phyloP scores from a whole-genome alignment of 2,113 vertebrate species.

The Craseonycteris thonglongyai region DNA sequence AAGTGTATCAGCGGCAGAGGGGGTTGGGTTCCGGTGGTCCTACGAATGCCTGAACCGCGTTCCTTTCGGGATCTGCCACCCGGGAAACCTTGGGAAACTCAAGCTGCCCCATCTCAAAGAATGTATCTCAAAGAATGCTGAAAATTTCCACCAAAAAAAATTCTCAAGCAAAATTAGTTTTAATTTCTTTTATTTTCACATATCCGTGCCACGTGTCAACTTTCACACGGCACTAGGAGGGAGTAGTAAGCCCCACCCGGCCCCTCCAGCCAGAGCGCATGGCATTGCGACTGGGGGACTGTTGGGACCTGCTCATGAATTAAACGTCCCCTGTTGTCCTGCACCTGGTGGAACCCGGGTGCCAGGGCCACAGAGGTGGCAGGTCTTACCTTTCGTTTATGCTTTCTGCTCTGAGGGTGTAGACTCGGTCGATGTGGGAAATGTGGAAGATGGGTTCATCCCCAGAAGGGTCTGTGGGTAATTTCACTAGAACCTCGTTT shows the following conservation, averaged over 20 bases:
- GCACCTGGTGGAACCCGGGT: rapidly evolving
- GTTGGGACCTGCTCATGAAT: neutral
- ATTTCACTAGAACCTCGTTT: constrained; percentile 97
- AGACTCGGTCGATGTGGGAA: constrained; percentile 98
- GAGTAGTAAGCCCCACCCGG: too few species aligned
- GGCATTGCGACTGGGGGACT: rapidly evolving
- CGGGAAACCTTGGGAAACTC: neutral
- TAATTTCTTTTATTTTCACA: neutral
- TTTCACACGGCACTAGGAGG: neutral
- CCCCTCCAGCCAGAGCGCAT: neutral
- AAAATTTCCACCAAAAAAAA: neutral
- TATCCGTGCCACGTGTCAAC: neutral
- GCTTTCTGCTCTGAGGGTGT: constrained; percentile 95
- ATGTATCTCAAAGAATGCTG: neutral
- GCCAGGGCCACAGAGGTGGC: rapidly evolving
- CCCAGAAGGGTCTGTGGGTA: constrained; percentile 97
- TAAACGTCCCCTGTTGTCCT: rapidly evolving
- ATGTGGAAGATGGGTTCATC: constrained; percentile 99
- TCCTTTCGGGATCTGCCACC: neutral
- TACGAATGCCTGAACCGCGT: neutral
- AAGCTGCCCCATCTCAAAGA: neutral
- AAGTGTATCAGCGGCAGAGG: rapidly evolving
- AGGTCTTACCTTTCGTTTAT: constrained; percentile 92
- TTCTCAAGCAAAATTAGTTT: neutral
- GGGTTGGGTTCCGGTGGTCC: neutral